These are phyloP conservation scores for Calliphora vicina DNA, from an alignment of 1,140 invertebrate genomes.

Conservation along the genomic window DNA sequence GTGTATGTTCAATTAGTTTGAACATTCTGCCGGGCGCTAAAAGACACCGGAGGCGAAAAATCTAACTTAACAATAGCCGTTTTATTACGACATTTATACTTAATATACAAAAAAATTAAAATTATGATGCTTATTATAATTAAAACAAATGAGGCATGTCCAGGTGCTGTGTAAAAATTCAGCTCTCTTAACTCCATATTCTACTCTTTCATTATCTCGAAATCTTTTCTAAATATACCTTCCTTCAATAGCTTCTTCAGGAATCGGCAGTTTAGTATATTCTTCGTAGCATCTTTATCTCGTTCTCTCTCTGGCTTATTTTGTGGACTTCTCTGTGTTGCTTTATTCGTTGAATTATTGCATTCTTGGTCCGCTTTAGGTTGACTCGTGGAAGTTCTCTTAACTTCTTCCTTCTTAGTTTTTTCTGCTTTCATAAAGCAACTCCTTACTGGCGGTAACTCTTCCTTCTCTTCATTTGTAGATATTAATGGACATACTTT, in stretches of 20 bases:
- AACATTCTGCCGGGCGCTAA: not conserved
- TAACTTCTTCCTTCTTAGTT: not conserved
- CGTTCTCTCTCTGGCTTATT: no score
- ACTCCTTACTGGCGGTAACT: not conserved
- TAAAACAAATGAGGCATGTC: not conserved
- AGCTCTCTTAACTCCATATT: not conserved
- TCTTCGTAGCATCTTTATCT: no score
- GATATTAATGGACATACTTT: constrained; percentile 26
- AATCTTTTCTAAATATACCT: not conserved
- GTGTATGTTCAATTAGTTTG: not conserved
- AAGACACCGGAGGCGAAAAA: not conserved
- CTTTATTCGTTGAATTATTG: no score
- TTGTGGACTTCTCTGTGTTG: not conserved
- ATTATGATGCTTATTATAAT: not conserved
- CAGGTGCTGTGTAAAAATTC: not conserved
- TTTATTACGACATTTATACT: not conserved
- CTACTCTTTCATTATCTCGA: not conserved
- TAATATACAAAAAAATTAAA: not conserved
- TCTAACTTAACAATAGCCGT: not conserved
- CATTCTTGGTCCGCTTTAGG: not conserved
- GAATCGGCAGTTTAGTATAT: no score
- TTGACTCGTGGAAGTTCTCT: not conserved
- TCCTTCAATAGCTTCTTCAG: no score
- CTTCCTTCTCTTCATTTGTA: not conserved
- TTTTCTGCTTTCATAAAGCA: not conserved